Conservation (phyloP, 2,888 invertebrate species). For the Spilarctia lutea region DNA sequence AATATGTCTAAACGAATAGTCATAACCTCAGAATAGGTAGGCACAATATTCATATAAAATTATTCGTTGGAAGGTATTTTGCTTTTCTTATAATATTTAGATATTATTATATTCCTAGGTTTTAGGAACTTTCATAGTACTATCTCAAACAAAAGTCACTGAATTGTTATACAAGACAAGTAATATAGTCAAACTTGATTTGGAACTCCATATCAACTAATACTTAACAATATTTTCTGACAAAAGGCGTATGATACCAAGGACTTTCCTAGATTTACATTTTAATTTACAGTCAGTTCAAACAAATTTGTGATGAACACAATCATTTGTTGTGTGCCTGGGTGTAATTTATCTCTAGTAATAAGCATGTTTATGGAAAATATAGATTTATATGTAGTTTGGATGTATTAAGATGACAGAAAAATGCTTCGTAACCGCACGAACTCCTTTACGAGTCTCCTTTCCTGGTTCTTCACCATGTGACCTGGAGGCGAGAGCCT, state of each 20-base stretch:
- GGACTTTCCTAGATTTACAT: background rate
- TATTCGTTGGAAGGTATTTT: constrained; percentile 7
- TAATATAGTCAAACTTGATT: background rate
- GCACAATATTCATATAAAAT: constrained; percentile 1
- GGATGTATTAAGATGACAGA: background rate
- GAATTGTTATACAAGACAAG: background rate
- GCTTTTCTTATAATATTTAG: constrained; percentile 7
- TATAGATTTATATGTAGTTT: background rate
- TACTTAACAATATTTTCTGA: background rate
- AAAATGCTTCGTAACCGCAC: too few relatives aligned
- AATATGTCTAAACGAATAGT: background rate
- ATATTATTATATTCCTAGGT: constrained; percentile 19
- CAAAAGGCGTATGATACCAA: background rate
- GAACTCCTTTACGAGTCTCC: too few relatives aligned
- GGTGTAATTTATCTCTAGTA: background rate
- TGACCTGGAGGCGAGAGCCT: too few relatives aligned
- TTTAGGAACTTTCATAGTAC: background rate
- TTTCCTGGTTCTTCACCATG: too few relatives aligned
- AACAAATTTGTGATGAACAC: background rate
- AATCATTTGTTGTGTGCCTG: background rate
- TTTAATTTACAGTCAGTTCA: background rate
- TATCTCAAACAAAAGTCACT: background rate
- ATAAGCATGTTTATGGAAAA: background rate
- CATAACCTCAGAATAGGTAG: constrained; percentile 2
- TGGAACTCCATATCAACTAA: background rate